A percentile compares a stretch with the other conserved stretches of the same genome.
Conservation (phyloP, 53 echinoderm and acorn worm species). For the Pentamera pediparva region DNA sequence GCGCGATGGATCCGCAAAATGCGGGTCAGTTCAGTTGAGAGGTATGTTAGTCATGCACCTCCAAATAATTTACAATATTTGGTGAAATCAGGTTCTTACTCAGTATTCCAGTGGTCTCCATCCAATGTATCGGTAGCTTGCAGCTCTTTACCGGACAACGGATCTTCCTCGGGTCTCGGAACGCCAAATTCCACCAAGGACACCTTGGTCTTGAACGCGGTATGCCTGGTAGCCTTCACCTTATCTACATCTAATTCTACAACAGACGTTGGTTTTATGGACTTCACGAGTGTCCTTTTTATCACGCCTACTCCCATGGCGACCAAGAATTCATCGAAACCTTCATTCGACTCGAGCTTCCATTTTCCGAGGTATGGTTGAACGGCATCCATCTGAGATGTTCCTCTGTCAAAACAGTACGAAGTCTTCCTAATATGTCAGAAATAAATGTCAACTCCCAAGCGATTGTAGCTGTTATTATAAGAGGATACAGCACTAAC, state of each 20-base stretch:
- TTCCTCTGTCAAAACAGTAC: too few species aligned
- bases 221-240: not conserved
- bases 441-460: too few species aligned
- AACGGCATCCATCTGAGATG: too few species aligned
- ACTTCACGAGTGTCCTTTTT: slow-evolving; percentile 18
- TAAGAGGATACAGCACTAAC: too few species aligned
- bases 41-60: too few species aligned
- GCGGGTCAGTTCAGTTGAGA: too few species aligned
- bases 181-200: slow-evolving; percentile 31
- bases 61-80: not conserved
- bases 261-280: not conserved
- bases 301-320: slow-evolving; percentile 28
- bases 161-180: slow-evolving; percentile 34
- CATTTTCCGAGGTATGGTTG: slow-evolving; percentile 48
- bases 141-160: slow-evolving; percentile 37
- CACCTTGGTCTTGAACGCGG: not conserved
- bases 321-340: slow-evolving; percentile 26
- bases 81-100: not conserved
- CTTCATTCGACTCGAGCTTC: slow-evolving; percentile 40
- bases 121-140: slow-evolving; percentile 33
- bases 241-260: not conserved
- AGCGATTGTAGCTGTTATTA: too few species aligned
- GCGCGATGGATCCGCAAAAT: too few species aligned
- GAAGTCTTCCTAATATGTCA: too few species aligned
- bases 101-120: slow-evolving; percentile 47